These are phyloP conservation scores for Apteryx mantelli DNA, from an alignment of 2,113 vertebrate species.

Conservation along the genomic window DNA sequence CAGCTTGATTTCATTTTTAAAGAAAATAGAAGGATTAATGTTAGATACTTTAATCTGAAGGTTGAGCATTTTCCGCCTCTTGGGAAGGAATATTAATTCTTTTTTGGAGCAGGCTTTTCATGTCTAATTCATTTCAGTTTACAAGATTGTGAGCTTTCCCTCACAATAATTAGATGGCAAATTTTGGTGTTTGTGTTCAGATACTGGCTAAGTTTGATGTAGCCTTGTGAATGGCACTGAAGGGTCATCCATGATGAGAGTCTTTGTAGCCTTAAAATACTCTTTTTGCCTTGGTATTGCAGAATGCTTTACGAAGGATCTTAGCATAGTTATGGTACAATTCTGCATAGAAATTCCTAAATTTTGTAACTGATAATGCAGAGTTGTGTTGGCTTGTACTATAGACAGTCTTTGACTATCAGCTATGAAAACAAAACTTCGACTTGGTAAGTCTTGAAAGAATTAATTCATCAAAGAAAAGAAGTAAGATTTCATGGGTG, in stretches of 20 bases:
- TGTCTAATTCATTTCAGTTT: neutral
- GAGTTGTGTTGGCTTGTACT: neutral
- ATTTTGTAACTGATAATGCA: neutral
- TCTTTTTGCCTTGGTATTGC: neutral
- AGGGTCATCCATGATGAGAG: neutral
- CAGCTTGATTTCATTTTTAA: too few species aligned
- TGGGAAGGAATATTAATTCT: too few species aligned
- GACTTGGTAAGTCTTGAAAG: neutral
- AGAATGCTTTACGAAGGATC: neutral
- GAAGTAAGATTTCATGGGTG: neutral
- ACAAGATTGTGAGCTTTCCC: neutral
- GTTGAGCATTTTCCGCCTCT: too few species aligned
- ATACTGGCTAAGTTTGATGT: neutral
- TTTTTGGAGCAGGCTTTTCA: neutral
- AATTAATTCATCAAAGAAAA: neutral
- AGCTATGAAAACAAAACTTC: neutral
- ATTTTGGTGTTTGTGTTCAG: neutral
- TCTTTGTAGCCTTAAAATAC: neutral
- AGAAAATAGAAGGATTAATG: too few species aligned
- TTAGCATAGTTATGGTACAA: accelerated
- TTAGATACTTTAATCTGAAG: too few species aligned
- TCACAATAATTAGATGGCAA: neutral
- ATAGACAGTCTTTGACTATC: neutral
- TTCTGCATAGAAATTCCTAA: neutral
- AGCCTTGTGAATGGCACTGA: neutral